These are phyloP conservation scores for Drosophila equinoxialis DNA, from an alignment of 1,140 invertebrate genomes.

Conservation along the genomic window DNA sequence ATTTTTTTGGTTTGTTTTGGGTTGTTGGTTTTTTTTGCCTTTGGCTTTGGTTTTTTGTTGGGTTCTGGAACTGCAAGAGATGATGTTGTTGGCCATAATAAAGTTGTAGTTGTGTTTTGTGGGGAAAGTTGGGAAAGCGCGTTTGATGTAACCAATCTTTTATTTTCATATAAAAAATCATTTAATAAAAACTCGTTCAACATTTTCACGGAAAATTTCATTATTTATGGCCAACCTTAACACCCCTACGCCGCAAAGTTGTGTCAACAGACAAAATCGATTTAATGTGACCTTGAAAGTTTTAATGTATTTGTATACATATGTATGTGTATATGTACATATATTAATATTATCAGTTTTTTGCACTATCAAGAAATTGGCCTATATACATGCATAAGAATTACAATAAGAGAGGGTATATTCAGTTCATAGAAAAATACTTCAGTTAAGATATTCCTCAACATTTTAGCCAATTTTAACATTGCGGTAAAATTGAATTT, in stretches of 20 bases:
- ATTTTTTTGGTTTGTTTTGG: constrained; percentile 10
- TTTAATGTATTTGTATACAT: neutral
- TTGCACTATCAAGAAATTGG: too few relatives aligned
- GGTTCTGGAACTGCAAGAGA: constrained; percentile 62
- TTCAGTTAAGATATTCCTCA: too few relatives aligned
- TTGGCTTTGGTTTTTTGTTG: constrained; percentile 15
- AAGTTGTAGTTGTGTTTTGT: constrained; percentile 45
- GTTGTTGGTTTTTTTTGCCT: constrained; percentile 16
- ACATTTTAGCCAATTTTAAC: too few relatives aligned
- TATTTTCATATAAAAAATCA: neutral
- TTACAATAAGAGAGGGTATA: too few relatives aligned
- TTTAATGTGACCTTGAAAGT: neutral
- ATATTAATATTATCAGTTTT: neutral
- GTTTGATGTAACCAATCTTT: constrained; percentile 9
- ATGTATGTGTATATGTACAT: neutral
- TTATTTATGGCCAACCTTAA: neutral
- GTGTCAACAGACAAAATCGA: neutral
- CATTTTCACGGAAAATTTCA: too few relatives aligned
- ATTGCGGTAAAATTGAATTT: too few relatives aligned
- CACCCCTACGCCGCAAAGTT: too few relatives aligned
- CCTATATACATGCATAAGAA: too few relatives aligned
- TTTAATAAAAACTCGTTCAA: neutral
- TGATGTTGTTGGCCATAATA: constrained; percentile 51
- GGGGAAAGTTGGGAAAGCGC: constrained; percentile 55
- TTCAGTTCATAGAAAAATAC: too few relatives aligned